Percentiles rank a stretch among this genome's conserved stretches.
Evolutionary conservation across 2,797 vertebrate species (phyloP).

Genomic region (Xiphophorus birchmanni): DNA sequence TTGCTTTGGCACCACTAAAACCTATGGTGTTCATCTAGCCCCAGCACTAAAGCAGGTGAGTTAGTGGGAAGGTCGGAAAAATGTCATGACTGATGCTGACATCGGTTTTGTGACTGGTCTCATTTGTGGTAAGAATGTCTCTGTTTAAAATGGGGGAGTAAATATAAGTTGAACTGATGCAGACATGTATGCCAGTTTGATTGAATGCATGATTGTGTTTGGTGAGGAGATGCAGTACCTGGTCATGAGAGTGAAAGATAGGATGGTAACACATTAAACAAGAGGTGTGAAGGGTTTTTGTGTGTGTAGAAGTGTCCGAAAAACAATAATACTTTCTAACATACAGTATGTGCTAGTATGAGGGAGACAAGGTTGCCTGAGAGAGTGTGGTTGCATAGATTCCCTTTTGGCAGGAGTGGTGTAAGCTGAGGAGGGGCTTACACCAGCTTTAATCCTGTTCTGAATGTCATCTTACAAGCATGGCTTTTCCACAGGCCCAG

Average conservation of each 20-base stretch:
- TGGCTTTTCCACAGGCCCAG: constrained; percentile 80
- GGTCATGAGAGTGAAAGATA: constrained; percentile 24
- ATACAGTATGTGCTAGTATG: constrained; percentile 21
- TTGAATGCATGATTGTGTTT: constrained; percentile 6
- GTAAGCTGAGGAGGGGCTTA: constrained; percentile 88
- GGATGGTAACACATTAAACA: constrained; percentile 20
- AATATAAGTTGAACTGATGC: constrained; percentile 28
- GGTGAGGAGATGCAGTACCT: constrained; percentile 11
- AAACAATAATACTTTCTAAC: constrained; percentile 29
- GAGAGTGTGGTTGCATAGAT: constrained; percentile 74
- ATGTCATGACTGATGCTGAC: constrained; percentile 33
- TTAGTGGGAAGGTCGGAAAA: background rate
- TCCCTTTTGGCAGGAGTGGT: constrained; percentile 79
- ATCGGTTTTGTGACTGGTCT: constrained; percentile 53
- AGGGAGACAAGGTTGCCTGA: constrained; percentile 52
- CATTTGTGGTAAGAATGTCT: constrained; percentile 43
- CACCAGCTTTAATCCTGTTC: constrained; percentile 85
- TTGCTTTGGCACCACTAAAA: constrained; percentile 40
- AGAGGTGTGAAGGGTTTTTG: constrained; percentile 14
- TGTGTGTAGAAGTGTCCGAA: constrained; percentile 14
- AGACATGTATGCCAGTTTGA: constrained; percentile 7
- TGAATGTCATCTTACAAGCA: constrained; percentile 87
- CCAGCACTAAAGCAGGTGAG: constrained; percentile 15
- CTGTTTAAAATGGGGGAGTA: constrained; percentile 39
- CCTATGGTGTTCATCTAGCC: constrained; percentile 52